These are phyloP conservation scores for Conger conger DNA, from an alignment of 2,113 vertebrate genomes.

Conservation along the genomic window DNA sequence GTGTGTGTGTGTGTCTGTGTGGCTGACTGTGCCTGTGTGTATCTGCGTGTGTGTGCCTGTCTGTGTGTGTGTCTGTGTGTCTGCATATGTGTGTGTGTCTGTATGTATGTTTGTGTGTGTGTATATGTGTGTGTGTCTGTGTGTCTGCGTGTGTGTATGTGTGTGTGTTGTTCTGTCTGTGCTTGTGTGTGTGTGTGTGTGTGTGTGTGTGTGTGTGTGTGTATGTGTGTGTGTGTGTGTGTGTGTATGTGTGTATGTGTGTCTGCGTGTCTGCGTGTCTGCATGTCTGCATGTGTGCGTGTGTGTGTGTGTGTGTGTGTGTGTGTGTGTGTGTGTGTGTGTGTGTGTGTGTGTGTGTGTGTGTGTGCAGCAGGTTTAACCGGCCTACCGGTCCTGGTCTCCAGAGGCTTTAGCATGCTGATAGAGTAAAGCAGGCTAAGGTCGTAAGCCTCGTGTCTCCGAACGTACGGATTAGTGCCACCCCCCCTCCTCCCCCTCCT, in stretches of 20 bases:
- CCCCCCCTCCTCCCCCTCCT: not conserved
- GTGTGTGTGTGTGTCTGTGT: not conserved
- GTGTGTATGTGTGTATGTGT: not conserved
- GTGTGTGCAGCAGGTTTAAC: not conserved
- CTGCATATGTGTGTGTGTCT: not conserved
- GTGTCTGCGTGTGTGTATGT: not conserved
- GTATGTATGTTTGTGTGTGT: not conserved
- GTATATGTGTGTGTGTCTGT: not conserved
- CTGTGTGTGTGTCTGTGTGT: not conserved
- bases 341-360: not conserved
- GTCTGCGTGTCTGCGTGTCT: not conserved
- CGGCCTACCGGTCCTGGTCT: constrained; percentile 1
- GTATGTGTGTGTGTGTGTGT: not conserved
- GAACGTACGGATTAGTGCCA: constrained; percentile 51
- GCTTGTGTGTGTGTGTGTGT: not conserved
- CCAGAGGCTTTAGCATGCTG: constrained; percentile 52
- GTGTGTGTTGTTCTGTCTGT: too few species aligned
- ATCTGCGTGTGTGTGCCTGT: not conserved
- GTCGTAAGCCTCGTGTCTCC: constrained; percentile 47
- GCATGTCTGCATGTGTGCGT: not conserved
- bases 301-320: not conserved
- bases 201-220: not conserved
- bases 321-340: not conserved
- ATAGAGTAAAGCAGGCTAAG: constrained; percentile 63
- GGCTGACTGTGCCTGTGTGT: not conserved